Conservation (phyloP, 2,113 vertebrate species). For the Oryzias javanicus region DNA sequence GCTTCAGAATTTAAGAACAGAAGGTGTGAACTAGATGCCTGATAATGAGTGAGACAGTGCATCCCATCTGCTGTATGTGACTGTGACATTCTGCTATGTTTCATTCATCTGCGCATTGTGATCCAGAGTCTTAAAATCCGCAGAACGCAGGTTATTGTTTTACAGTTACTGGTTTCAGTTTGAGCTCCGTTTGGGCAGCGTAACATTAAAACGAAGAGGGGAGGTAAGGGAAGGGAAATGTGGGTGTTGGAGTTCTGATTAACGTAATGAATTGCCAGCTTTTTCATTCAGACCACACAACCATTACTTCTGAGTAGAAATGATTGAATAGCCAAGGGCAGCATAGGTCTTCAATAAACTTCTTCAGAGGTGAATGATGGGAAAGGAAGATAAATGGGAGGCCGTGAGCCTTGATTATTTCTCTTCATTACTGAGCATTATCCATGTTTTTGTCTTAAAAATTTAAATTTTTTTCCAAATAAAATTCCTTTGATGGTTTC, state of each 20-base stretch:
- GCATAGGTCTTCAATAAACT: slow-evolving; percentile 58
- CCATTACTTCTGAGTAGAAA: slow-evolving; percentile 55
- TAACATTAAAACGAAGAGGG: slow-evolving; percentile 12
- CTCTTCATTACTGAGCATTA: slow-evolving; percentile 37
- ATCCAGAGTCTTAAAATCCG: slow-evolving; percentile 3
- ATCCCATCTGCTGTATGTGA: slow-evolving; percentile 60
- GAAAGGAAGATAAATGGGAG: slow-evolving; percentile 50
- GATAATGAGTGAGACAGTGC: slow-evolving; percentile 31
- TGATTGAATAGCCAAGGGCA: slow-evolving; percentile 68
- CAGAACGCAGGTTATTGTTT: not conserved
- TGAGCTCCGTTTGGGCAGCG: slow-evolving; percentile 4
- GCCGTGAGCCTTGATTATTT: slow-evolving; percentile 45
- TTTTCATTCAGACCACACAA: slow-evolving; percentile 63
- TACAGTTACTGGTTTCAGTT: not conserved
- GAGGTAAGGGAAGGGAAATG: slow-evolving; percentile 6
- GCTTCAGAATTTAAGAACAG: slow-evolving; percentile 41
- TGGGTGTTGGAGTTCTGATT: slow-evolving; percentile 47
- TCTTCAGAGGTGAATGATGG: slow-evolving; percentile 45
- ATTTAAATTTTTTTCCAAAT: slow-evolving; percentile 34
- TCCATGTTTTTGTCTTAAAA: slow-evolving; percentile 28
- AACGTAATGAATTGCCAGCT: slow-evolving; percentile 64
- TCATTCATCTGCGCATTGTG: slow-evolving; percentile 32
- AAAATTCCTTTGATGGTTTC: slow-evolving; percentile 28
- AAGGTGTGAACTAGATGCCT: slow-evolving; percentile 46
- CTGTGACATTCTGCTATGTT: slow-evolving; percentile 47